These are phyloP conservation scores for Gonocerus acuteangulatus DNA, from an alignment of 2,888 invertebrate species.

Conservation along the genomic window DNA sequence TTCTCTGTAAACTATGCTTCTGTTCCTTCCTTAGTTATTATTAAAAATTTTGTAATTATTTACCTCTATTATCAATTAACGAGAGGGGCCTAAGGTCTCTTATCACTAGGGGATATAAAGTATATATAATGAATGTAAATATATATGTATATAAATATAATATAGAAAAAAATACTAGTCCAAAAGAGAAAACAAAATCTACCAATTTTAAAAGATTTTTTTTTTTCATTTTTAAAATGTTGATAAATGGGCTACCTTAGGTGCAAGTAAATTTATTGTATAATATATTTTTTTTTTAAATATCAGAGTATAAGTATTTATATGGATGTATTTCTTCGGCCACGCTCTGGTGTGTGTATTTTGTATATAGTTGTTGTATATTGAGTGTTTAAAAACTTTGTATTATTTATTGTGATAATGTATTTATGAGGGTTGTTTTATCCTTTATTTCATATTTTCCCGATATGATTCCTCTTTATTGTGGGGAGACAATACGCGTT, in stretches of 20 bases:
- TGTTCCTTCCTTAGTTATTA: too few relatives aligned
- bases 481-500: slow-evolving; percentile 8
- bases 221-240: background rate
- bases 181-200: slow-evolving; percentile 10
- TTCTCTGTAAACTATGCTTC: too few relatives aligned
- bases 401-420: slow-evolving; percentile 26
- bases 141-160: slow-evolving; percentile 8
- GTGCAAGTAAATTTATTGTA: slow-evolving; percentile 9
- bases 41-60: too few relatives aligned
- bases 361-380: slow-evolving; percentile 17
- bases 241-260: slow-evolving; percentile 18
- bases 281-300: slow-evolving; percentile 5
- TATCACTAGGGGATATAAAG: background rate
- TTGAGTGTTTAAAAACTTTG: slow-evolving; percentile 19
- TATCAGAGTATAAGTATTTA: slow-evolving; percentile 8
- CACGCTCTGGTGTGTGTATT: slow-evolving; percentile 2
- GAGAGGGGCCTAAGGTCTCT: too few relatives aligned
- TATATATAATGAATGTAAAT: slow-evolving; percentile 8
- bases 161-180: slow-evolving; percentile 17
- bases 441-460: background rate
- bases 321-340: background rate
- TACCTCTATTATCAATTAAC: too few relatives aligned
- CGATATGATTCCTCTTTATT: background rate
- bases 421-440: slow-evolving; percentile 15
- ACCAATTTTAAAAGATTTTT: background rate